phyloP scores from a whole-genome alignment of 2,113 vertebrate species.

The Chelonoidis abingdonii region DNA sequence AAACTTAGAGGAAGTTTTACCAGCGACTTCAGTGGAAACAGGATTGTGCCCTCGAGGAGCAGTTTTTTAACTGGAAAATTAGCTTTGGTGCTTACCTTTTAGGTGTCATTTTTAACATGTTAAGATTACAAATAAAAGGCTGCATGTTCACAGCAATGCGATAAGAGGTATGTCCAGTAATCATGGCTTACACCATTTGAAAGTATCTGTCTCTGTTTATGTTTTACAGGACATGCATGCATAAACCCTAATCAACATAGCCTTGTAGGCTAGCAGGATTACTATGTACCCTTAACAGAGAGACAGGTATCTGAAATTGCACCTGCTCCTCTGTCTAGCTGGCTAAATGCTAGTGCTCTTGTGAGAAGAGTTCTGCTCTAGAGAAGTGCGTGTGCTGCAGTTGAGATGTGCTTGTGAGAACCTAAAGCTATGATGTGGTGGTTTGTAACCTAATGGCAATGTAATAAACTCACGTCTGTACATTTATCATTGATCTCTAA shows the following conservation, averaged over 20 bases:
- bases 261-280: not conserved
- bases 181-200: not conserved
- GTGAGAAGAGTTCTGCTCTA: not conserved
- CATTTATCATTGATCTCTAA: constrained; percentile 31
- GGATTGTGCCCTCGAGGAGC: not conserved
- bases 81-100: not conserved
- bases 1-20: not conserved
- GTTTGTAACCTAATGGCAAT: constrained; percentile 31
- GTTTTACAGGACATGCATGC: not conserved
- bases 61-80: not conserved
- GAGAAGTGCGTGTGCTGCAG: not conserved
- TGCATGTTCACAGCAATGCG: not conserved
- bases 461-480: not conserved
- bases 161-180: not conserved
- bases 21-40: not conserved
- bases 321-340: not conserved
- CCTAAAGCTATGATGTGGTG: constrained; percentile 28
- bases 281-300: not conserved
- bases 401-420: constrained; percentile 40
- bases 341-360: not conserved
- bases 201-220: not conserved
- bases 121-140: not conserved
- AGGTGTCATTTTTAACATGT: not conserved
- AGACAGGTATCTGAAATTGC: not conserved
- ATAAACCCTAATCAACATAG: not conserved